phyloP scores from a whole-genome alignment of 2,888 invertebrate genomes.

The Harpalus rubripes region DNA sequence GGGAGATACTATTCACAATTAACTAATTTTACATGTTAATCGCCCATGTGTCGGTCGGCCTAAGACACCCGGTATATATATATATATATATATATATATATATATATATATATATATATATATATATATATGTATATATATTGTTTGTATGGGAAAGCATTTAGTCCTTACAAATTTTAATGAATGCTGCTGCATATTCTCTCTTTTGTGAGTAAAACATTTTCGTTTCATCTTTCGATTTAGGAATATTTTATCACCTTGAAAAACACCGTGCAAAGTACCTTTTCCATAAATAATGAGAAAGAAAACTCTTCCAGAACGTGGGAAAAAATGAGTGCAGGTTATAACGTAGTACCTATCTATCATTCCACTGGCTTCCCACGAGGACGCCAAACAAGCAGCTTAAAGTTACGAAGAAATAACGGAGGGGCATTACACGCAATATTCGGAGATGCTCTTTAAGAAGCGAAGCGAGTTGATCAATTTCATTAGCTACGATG shows the following conservation, averaged over 20 bases:
- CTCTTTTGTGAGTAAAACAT: not conserved
- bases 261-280: conserved; percentile 35
- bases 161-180: not conserved
- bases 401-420: conserved; percentile 20
- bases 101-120: no score
- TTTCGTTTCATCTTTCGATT: not conserved
- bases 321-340: conserved; percentile 37
- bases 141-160: not conserved
- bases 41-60: no score
- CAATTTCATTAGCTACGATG: conserved; percentile 8
- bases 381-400: conserved; percentile 14
- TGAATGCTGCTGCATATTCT: not conserved
- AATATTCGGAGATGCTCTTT: not conserved
- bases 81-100: no score
- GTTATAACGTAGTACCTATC: conserved; percentile 39
- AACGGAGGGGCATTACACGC: conserved; percentile 11
- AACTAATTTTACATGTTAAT: no score
- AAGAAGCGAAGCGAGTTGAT: conserved; percentile 8
- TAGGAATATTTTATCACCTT: conserved; percentile 22
- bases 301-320: conserved; percentile 9
- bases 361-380: conserved; percentile 30
- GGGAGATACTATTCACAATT: no score
- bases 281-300: conserved; percentile 47
- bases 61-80: no score
- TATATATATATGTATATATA: no score